Evolutionary conservation across 2,888 invertebrate genomes (phyloP), one percentile per base, ranked within the genome.

Genomic region (Dyspetes luteomarginatus): DNA sequence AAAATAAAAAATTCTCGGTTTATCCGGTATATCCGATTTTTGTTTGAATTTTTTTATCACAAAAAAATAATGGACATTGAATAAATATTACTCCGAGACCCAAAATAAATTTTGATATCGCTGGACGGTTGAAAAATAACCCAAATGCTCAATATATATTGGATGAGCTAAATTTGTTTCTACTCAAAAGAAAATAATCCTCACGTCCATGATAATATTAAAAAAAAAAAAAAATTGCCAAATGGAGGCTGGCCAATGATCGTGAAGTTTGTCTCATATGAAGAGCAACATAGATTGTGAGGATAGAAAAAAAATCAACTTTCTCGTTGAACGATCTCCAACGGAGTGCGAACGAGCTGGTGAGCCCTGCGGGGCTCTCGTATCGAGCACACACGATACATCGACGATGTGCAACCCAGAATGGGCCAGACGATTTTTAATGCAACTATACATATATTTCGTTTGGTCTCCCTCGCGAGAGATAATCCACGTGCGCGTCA

Each of bases 401-500:
- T 55, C 64, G 64, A 43, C 55, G 68, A 55, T 48, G 48, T 48
- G 5, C n/a, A 56, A 48, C 48, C 36, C 26, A 28, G 17, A 22
- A 50, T 48, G 48, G 28, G 30, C 1, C 2, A 36, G 24, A 56
- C 24, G 17, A 7, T 26, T 65, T 55, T 55, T 55, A 26, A 30
- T 50, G 30, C 62, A 28, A 60, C 58, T 67, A 52, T n/a, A n/a
- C n/a, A n/a, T n/a, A n/a, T 48, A 60, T 78, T 78, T 72, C 65
- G 67, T 67, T 50, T 17, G 17, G 48, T 30, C 65, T 78, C 65
- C 17, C 58, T 41, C 56, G 22, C 36, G 50, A 28, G 7, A 19
- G 36, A 67, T 55, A 73, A 78, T 48, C 9, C 55, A 60, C 60
- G 78, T 73, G 65, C 30, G 45, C 58, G 71, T n/a, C n/a, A n/a